phyloP scores from a whole-genome alignment of 2,797 vertebrate species.

The Microctenopoma lineatum region DNA sequence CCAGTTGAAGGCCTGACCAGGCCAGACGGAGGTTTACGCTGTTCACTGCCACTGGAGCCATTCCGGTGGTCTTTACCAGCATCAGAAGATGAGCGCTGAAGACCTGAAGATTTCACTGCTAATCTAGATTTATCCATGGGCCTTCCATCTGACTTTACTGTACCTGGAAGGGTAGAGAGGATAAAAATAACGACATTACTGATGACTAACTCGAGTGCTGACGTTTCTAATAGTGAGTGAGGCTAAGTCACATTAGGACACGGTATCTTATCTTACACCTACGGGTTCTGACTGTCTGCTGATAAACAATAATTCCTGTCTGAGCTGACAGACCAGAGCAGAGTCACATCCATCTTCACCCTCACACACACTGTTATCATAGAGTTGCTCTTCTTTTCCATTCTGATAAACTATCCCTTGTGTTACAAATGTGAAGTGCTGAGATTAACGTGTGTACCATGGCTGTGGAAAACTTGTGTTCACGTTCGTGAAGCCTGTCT shows the following conservation, averaged over 20 bases:
- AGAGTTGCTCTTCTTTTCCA: slow-evolving; percentile 77
- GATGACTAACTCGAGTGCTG: slow-evolving; percentile 35
- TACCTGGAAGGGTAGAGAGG: slow-evolving; percentile 48
- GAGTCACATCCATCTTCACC: slow-evolving; percentile 40
- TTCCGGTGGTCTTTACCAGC: slow-evolving; percentile 88
- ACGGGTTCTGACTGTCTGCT: slow-evolving; percentile 64
- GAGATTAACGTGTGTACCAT: slow-evolving; percentile 49
- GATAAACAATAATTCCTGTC: slow-evolving; percentile 57
- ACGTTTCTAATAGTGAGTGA: slow-evolving; percentile 35
- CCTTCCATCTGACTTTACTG: slow-evolving; percentile 72
- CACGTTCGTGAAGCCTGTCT: slow-evolving; percentile 52
- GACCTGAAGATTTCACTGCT: slow-evolving; percentile 87
- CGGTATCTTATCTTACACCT: slow-evolving; percentile 71
- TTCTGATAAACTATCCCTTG: slow-evolving; percentile 60
- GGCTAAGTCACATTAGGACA: slow-evolving; percentile 56
- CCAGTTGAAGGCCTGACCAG: slow-evolving; percentile 89
- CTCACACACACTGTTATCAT: slow-evolving; percentile 62
- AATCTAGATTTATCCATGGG: slow-evolving; percentile 90
- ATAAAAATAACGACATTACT: background rate
- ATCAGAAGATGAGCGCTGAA: slow-evolving; percentile 94
- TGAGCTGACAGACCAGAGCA: slow-evolving; percentile 45
- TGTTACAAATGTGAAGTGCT: slow-evolving; percentile 52
- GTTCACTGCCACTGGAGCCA: slow-evolving; percentile 75
- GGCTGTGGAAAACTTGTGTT: slow-evolving; percentile 68
- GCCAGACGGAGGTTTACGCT: slow-evolving; percentile 93